phyloP scores from a whole-genome alignment of 2,113 vertebrate species.

The Rhegmatorhina hoffmannsi region DNA sequence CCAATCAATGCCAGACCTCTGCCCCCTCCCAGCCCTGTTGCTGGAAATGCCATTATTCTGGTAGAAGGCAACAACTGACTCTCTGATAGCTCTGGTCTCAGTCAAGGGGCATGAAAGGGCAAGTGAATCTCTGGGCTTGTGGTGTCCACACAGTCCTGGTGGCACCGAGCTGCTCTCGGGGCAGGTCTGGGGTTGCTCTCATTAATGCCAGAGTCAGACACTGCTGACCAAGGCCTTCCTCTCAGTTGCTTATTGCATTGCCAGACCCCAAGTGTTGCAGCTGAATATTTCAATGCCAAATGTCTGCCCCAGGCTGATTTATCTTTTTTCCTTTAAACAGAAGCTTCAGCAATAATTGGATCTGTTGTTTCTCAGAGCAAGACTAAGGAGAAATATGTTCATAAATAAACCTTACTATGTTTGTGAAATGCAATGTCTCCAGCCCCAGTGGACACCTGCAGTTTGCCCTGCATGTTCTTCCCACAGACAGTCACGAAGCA shows the following conservation, averaged over 20 bases:
- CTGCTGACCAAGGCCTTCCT: neutral
- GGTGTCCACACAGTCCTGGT: neutral
- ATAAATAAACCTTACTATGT: neutral
- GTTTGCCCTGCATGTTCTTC: neutral
- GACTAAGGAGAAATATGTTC: neutral
- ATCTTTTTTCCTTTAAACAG: conserved; percentile 14
- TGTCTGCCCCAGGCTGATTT: neutral
- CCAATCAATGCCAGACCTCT: neutral
- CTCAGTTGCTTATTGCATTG: neutral
- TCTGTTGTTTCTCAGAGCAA: neutral
- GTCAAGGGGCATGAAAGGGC: rapidly evolving
- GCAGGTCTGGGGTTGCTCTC: neutral
- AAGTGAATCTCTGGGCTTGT: neutral
- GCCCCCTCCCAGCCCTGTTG: neutral
- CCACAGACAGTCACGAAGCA: rapidly evolving
- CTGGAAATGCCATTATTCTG: neutral
- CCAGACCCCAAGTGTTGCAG: neutral
- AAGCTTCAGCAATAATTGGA: conserved; percentile 29
- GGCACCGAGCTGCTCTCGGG: neutral
- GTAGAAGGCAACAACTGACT: neutral
- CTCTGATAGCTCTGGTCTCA: neutral
- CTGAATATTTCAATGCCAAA: neutral
- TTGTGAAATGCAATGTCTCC: neutral
- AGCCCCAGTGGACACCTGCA: neutral
- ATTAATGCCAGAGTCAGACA: neutral